Base-by-base conservation (phyloP, 2,113 vertebrate species). In the Eleginops maclovinus region DNA sequence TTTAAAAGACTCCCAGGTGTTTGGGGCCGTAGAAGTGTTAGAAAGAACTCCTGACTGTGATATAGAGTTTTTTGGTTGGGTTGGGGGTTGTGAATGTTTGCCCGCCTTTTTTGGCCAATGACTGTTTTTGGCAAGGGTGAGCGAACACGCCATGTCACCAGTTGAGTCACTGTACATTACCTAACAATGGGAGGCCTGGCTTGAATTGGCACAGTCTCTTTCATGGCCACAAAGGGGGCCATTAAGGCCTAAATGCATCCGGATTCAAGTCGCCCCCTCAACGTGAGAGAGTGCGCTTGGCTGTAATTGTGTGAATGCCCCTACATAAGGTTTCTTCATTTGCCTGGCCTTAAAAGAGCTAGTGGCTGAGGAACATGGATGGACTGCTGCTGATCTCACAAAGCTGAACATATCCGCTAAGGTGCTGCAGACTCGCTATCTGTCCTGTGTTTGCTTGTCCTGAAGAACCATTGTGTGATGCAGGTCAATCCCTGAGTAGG, bases 81-180 rank as follows among this genome's bases (percentile, higher is more conserved):
- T 36, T 50, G 31, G 13, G 54, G 56, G 63, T 75, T 41, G 66
- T 3, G 55, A 22, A 62, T 47, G 50, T 61, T 44, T 22, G 24
- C 31, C 67, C 47, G 43, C 26, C 24, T 71, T 76, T 72, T 81
- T 79, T 70, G 64, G 60, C 22, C 0, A 5, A 6, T 72, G 75
- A 80, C 49, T 55, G 9, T 31, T 81, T 85, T 84, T 80, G 78
- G 81, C 73, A 65, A 47, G 72, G 65, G 24, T 73, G 76, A 84
- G 53, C 0, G n/a, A 86, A 66, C 43, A 43, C 53, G 26, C 44
- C 50, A 40, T 72, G 72, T 85, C 74, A 76, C 84, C 61, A 56
- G 72, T 73, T 63, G 72, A 87, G 72, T 80, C 82, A 77, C 79
- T 75, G 61, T 74, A 78, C 15, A 62, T 77, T 91, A 67, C 3